Evolutionary conservation across 2,113 vertebrate species (phyloP), one percentile per base, ranked within the genome.

Genomic region (Phrynocephalus versicolor): DNA sequence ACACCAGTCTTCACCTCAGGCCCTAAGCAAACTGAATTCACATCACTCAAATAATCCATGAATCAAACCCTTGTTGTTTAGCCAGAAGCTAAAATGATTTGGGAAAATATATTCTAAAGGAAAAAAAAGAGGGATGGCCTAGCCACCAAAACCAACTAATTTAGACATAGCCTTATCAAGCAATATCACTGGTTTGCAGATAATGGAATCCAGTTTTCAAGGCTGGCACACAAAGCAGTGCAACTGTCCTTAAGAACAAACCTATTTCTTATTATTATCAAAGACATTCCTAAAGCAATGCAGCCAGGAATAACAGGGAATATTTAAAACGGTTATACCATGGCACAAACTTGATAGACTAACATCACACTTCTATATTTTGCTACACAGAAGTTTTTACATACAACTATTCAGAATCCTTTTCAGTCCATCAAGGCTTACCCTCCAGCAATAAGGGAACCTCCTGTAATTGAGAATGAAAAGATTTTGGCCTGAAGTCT

Each of bases 141-240:
- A 41, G 12, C 10, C 30, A 73, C 6, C 30, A 21, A 45, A 18
- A 80, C 72, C 64, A 60, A 85, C 80, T 64, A 41, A 35, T 58
- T 64, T 16, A 45, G 37, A 30, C 69, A 55, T 79, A 51, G 21
- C 21, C 9, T 73, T 85, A 55, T 73, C 39, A n/a, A 80, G 72
- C 77, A 80, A 64, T 64, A 80, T n/a, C 69, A 80, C 55, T 64
- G 33, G 33, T 73, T 64, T 80, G 33, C 73, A 64, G 77, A 80
- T 64, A 80, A 69, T 80, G 23, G 80, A 80, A 73, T 80, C 57
- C 80, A 64, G 55, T 65, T 74, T 73, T 51, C 64, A 58, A 9
- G 12, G 41, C 41, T 85, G 55, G 14, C 65, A 72, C 69, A 72
- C 33, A 16, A 85, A 80, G 51, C 0, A 25, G n/a, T 72, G 15